Base-by-base conservation (phyloP, 2,797 vertebrate species). In the Pangasius larnaudii region DNA sequence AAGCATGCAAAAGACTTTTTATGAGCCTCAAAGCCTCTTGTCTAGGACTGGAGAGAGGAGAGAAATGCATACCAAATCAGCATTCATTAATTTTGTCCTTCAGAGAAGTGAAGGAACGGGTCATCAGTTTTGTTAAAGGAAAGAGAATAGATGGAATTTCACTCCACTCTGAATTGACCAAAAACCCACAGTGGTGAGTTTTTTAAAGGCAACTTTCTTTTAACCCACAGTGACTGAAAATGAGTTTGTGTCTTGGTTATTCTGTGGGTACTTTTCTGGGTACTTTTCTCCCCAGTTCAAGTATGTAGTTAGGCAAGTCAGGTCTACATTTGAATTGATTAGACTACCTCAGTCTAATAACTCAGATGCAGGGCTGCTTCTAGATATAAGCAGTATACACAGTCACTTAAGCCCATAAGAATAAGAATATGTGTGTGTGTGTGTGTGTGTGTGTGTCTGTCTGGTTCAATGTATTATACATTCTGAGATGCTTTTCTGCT, bases 41-140 rank as follows among this genome's bases (percentile, higher is more conserved):
- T 92, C 90, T 93, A 87, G 92, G 91, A 91, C 86, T 89, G 85
- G 84, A 89, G 91, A 84, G 89, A 91, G 92, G 89, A 93, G 33
- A 46, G 61, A 93, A 93, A 94, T 89, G 92, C 94, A 95, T 95
- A 94, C 91, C 92, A 94, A 95, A 94, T 93, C 93, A 90, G 89
- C 94, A 95, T 93, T 95, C 94, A 94, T 95, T 96, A 95, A 94
- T 94, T 95, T 92, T 94, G 88, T 91, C 90, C 93, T 94, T 92
- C 91, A 94, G 90, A 93, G 90, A 91, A 24, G 18, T 91, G 92
- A 94, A 89, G 94, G 93, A 91, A 91, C 91, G 92, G 92, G 91
- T 89, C 92, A 93, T 85, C 86, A 90, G 92, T 93, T 94, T 95
- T 91, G 85, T 90, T 92, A 92, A 85, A 33, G 19, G 1, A 19